These are phyloP conservation scores for Drosophila prosaltans DNA, from an alignment of 1,140 invertebrate species.

Conservation along the genomic window DNA sequence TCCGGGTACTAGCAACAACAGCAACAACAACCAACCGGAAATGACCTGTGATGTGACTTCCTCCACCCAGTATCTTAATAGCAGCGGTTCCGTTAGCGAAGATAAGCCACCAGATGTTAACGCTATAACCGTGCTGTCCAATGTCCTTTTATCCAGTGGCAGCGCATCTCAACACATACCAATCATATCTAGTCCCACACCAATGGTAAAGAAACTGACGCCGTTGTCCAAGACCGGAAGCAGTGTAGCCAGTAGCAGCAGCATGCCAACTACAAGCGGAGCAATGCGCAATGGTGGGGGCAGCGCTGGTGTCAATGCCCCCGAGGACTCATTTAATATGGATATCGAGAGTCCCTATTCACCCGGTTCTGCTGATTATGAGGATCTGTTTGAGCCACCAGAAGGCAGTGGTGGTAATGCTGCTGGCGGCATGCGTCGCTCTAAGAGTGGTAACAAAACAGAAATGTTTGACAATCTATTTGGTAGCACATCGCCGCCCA, in stretches of 20 bases:
- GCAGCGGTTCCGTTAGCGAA: conserved; percentile 41
- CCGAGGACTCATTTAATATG: conserved; percentile 83
- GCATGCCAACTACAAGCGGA: conserved; percentile 49
- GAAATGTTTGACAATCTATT: conserved; percentile 82
- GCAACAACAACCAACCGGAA: conserved; percentile 48
- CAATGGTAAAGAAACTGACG: conserved; percentile 50
- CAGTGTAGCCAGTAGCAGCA: conserved; percentile 77
- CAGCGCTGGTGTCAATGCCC: conserved; percentile 81
- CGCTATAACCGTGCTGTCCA: conserved; percentile 73
- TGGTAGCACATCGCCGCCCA: conserved; percentile 74
- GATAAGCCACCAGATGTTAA: conserved; percentile 58
- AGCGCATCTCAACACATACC: conserved; percentile 73
- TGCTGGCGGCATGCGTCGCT: conserved; percentile 27
- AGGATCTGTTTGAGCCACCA: conserved; percentile 93
- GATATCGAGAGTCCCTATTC: conserved; percentile 93
- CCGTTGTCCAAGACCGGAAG: conserved; percentile 77
- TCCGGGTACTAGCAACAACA: conserved; percentile 21
- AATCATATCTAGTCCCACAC: conserved; percentile 74
- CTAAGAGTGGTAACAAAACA: conserved; percentile 50
- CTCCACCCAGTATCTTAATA: conserved; percentile 62
- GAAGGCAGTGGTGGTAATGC: conserved; percentile 56
- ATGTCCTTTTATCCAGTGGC: conserved; percentile 66
- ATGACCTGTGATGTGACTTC: conserved; percentile 51
- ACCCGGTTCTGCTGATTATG: conserved; percentile 91
- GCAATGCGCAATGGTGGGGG: conserved; percentile 64